Conservation (phyloP, 2,888 invertebrate genomes). For the Serripes groenlandicus region DNA sequence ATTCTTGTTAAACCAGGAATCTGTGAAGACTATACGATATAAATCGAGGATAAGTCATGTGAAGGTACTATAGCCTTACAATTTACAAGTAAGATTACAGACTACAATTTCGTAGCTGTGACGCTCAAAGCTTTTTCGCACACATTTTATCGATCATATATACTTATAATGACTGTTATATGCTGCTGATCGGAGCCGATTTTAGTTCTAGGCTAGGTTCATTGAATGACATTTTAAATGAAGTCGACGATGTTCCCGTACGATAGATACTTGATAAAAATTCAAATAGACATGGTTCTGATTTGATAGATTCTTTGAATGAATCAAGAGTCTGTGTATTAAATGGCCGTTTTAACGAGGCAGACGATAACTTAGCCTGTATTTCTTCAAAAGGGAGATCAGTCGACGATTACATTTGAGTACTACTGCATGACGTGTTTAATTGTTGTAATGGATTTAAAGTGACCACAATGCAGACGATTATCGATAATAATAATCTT, state of each 20-base stretch:
- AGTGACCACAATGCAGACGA: not conserved
- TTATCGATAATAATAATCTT: not conserved
- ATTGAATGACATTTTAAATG: constrained; percentile 29
- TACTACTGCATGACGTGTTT: constrained; percentile 20
- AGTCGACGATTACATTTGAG: constrained; percentile 29
- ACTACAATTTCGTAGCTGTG: not conserved
- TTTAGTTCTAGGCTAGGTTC: constrained; percentile 38
- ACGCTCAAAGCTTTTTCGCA: too few relatives aligned
- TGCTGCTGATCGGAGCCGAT: constrained; percentile 29
- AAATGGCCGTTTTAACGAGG: constrained; percentile 18
- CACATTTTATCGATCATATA: too few relatives aligned
- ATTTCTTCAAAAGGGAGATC: constrained; percentile 19
- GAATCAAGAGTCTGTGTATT: constrained; percentile 21
- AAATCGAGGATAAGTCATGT: constrained; percentile 24
- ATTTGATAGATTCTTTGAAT: constrained; percentile 32
- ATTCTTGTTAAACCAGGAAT: constrained; percentile 30
- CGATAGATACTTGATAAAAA: too few relatives aligned
- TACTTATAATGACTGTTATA: too few relatives aligned
- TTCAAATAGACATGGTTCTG: too few relatives aligned
- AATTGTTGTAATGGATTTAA: not conserved
- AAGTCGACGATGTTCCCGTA: constrained; percentile 34
- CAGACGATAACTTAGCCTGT: constrained; percentile 13
- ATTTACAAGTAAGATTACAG: constrained; percentile 4
- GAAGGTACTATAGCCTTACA: constrained; percentile 42
- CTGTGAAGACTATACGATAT: not conserved